Conservation (phyloP, 2,113 vertebrate species). For the Natator depressus region DNA sequence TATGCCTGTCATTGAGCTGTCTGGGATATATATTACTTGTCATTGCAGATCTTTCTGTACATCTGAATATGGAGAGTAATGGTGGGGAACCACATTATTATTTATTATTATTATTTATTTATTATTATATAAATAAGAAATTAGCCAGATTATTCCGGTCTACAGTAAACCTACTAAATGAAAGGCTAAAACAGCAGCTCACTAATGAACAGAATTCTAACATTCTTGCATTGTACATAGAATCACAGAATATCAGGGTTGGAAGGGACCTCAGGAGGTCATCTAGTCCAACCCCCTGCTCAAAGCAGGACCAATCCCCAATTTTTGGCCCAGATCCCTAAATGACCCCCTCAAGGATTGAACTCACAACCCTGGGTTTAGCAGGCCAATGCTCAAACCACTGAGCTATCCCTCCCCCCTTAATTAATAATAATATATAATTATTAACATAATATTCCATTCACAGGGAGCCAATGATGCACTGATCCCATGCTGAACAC, state of each 20-base stretch:
- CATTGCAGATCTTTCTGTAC: slow-evolving; percentile 40
- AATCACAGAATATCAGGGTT: too few species aligned
- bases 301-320: too few species aligned
- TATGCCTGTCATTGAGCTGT: slow-evolving; percentile 38
- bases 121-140: slow-evolving; percentile 68
- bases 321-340: too few species aligned
- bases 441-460: neutral
- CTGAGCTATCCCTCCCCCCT: too few species aligned
- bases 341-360: too few species aligned
- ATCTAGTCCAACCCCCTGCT: too few species aligned
- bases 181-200: neutral
- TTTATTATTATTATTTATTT: slow-evolving; percentile 9
- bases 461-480: neutral
- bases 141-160: slow-evolving; percentile 57
- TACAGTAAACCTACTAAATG: slow-evolving; percentile 56
- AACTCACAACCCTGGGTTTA: too few species aligned
- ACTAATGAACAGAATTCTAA: neutral
- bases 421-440: too few species aligned
- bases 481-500: neutral
- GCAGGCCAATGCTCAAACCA: too few species aligned
- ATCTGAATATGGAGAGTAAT: slow-evolving; percentile 46
- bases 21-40: neutral
- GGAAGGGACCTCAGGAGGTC: too few species aligned
- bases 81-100: slow-evolving; percentile 38
- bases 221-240: slow-evolving; percentile 31